Conservation (phyloP, 2,113 vertebrate species). For the Anoura caudifer region DNA sequence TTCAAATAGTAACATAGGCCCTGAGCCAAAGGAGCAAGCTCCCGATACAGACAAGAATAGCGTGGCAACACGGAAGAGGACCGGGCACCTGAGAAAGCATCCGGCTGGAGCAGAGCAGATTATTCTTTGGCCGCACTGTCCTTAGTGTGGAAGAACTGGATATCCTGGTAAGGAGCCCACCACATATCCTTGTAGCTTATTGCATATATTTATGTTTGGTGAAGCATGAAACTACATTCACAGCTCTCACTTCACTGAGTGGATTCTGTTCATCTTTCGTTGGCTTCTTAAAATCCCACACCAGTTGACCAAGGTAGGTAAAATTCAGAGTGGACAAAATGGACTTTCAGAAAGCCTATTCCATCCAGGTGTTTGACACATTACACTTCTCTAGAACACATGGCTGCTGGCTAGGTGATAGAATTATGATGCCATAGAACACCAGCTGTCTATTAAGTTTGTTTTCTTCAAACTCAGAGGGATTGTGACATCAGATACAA, state of each 20-base stretch:
- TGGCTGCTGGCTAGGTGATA: background rate
- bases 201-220: background rate
- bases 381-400: background rate
- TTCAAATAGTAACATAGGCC: background rate
- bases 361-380: background rate
- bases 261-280: background rate
- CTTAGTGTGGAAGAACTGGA: background rate
- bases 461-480: background rate
- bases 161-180: background rate
- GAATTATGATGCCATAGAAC: conserved; percentile 4
- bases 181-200: background rate
- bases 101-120: background rate
- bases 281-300: conserved; percentile 11
- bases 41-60: background rate
- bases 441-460: background rate
- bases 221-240: background rate
- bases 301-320: background rate
- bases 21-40: background rate
- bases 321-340: background rate
- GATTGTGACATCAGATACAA: conserved; percentile 59
- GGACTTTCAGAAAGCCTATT: background rate
- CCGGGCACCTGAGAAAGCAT: background rate
- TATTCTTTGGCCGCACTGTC: background rate
- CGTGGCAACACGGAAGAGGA: background rate
- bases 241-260: background rate